Evolutionary conservation across 1,140 invertebrate genomes (phyloP), one percentile per base, ranked within the genome.

Genomic region (Drosophila nigromelanica): DNA sequence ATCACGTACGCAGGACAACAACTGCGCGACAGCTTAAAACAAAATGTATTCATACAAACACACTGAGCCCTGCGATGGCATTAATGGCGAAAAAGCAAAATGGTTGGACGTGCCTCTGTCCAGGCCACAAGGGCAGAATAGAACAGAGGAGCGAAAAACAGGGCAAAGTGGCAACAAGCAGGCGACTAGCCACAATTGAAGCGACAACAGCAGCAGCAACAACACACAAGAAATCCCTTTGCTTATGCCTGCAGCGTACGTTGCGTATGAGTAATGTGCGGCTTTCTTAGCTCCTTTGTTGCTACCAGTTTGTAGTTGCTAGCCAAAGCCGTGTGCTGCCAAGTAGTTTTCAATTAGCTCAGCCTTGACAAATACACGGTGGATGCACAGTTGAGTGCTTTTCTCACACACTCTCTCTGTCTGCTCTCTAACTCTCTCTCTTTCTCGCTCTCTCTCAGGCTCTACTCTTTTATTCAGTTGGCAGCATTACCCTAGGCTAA

Each of bases 331-430:
- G 55, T 60, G 24, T 64, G 51, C 50, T 67, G 51, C 15, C 43
- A 86, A 86, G 81, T 82, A 87, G 82, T 87, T 86, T 86, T 86
- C 81, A 87, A 86, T 86, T 86, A 86, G 81, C 81, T 76, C 55
- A 63, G 76, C 35, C 59, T 40, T 47, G 75, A 78, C 62, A 60
- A 39, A 47, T 63, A 18, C 33, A 40, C 51, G 67, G 64, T 62
- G 64, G 67, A 39, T 45, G 68, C 55, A 50, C 42, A 30, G 18
- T 33, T 75, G 59, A 82, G 80, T 83, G 69, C 69, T 59, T 59
- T 67, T 40, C 39, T 6, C 43, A 21, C 11, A 42, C 30, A 10
- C 47, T 51, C 14, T 37, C 12, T 45, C 3, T 24, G 12, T 4
- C 21, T 40, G 6, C 12, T 18, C 12, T 12, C 15, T 21, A 2